Evolutionary conservation across 2,888 invertebrate species (phyloP), one percentile per base, ranked within the genome.

Genomic region (Microdon myrmicae): DNA sequence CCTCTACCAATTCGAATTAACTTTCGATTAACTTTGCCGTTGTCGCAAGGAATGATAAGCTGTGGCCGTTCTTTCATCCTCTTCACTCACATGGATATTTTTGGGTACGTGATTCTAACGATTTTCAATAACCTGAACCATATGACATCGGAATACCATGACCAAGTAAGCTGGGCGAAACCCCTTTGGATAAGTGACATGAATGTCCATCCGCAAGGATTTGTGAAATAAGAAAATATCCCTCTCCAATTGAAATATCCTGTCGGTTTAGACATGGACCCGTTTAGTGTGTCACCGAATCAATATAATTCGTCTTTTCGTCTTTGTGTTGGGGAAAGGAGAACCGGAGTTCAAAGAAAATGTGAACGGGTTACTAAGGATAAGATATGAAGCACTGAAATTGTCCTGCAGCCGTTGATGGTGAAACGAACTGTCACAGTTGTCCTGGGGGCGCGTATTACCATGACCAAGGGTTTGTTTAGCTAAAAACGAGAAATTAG

Each of bases 21-120:
- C 78, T 78, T 77, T 73, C 75, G 76, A 76, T 76, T 76, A 76
- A 76, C 78, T 76, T 74, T 77, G 72, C 60, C 68, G 58, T n/a
- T 58, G 64, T 58, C 64, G 58, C 39, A 58, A 32, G 58, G 58
- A 64, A 58, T 58, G 58, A 43, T 31, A 12, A 13, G 28, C 9
- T 28, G 9, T 28, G n/a, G n/a, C n/a, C 10, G 1, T 9, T 7
- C 10, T 7, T 12, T 9, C 12, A 12, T n/a, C 34, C 34, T 41
- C 17, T 9, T 12, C 26, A 23, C 34, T 14, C 45, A 12, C 3
- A 22, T 12, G 19, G 8, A 7, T 35, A 9, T 8, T 14, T 10
- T 35, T 14, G 26, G 5, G 14, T 1, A 12, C 14, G n/a, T n/a
- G n/a, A n/a, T 43, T 31, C 43, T 20, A 32, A 48, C 48, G 48